A percentile compares a stretch with the other conserved stretches of the same genome.
phyloP scores from a whole-genome alignment of 2,888 invertebrate species.

The Cantharis rufa region DNA sequence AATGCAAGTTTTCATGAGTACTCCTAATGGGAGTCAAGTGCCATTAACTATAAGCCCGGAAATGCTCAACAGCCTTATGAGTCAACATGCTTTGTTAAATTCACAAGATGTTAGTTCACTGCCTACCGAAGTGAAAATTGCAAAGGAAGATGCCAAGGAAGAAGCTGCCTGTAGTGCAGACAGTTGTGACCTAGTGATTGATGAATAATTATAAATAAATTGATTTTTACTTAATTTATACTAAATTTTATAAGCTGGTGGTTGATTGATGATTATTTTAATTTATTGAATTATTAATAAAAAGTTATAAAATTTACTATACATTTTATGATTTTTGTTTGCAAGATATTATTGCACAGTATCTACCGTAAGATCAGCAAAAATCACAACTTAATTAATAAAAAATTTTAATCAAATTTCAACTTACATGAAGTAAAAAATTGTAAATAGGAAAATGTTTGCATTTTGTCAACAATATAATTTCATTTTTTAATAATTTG shows the following conservation, averaged over 20 bases:
- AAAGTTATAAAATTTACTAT: too few species aligned
- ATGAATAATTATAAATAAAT: not conserved
- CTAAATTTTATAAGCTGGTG: not conserved
- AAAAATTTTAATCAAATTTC: not conserved
- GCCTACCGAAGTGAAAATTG: not conserved
- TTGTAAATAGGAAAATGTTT: not conserved
- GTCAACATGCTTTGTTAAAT: not conserved
- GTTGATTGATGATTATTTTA: too few species aligned
- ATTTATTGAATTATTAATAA: too few species aligned
- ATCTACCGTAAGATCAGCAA: too few species aligned
- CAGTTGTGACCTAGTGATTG: not conserved
- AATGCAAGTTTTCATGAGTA: slow-evolving; percentile 59
- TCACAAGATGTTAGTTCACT: not conserved
- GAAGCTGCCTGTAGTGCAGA: not conserved
- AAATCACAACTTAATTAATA: too few species aligned
- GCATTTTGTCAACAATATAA: not conserved
- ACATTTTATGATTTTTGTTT: too few species aligned
- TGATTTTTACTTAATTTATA: not conserved
- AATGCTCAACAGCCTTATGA: slow-evolving; percentile 36
- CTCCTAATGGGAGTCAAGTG: slow-evolving; percentile 49
- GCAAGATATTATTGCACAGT: too few species aligned
- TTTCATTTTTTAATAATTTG: not conserved
- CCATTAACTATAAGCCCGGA: slow-evolving; percentile 50
- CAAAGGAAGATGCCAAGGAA: not conserved
- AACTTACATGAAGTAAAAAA: not conserved